These are phyloP conservation scores for Lepus townsendii DNA, from an alignment of 2,797 vertebrate species.

Conservation along the genomic window DNA sequence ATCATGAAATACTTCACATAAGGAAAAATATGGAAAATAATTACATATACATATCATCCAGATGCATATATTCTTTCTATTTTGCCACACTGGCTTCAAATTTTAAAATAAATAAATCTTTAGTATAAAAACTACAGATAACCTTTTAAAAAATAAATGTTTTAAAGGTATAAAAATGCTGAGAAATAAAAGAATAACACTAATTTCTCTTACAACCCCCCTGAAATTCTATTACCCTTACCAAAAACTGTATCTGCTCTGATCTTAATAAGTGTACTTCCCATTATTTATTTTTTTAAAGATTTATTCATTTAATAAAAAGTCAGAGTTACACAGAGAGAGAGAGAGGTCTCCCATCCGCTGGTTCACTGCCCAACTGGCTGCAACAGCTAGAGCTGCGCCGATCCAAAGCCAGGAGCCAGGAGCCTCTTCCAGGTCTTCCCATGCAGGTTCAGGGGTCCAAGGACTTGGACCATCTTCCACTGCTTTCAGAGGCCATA, in stretches of 20 bases:
- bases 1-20: constrained; percentile 14
- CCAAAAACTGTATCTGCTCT: not conserved
- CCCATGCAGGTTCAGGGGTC: too few relatives aligned
- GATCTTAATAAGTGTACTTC: not conserved
- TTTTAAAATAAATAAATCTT: constrained; percentile 40
- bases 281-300: not conserved
- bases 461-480: too few relatives aligned
- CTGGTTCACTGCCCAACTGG: too few relatives aligned
- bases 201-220: not conserved
- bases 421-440: too few relatives aligned
- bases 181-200: not conserved
- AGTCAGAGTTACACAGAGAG: too few relatives aligned
- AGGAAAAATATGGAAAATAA: not conserved
- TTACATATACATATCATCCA: not conserved
- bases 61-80: constrained; percentile 12
- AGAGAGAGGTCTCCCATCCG: too few relatives aligned
- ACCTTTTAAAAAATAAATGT: not conserved
- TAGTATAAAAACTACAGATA: not conserved
- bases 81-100: not conserved
- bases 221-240: not conserved
- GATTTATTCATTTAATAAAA: too few relatives aligned
- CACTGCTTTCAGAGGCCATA: too few relatives aligned
- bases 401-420: too few relatives aligned
- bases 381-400: too few relatives aligned
- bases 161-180: constrained; percentile 8